phyloP scores from a whole-genome alignment of 2,797 vertebrate genomes.

The Hemitrygon akajei region DNA sequence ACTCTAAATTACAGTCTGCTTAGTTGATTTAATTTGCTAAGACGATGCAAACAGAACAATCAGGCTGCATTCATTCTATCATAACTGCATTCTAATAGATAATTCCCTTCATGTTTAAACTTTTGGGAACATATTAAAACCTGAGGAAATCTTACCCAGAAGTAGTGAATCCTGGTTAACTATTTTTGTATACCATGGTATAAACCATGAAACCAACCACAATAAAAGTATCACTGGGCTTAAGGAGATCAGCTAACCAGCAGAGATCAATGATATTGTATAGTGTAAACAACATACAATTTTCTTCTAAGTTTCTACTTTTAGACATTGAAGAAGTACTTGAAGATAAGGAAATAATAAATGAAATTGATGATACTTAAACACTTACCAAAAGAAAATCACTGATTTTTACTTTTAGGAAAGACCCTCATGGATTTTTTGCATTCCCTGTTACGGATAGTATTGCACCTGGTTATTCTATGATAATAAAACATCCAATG shows the following conservation, averaged over 20 bases:
- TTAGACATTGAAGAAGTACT: neutral
- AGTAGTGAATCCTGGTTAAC: neutral
- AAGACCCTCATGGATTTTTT: conserved; percentile 95
- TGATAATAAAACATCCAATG: conserved; percentile 98
- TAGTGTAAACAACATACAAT: neutral
- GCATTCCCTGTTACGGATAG: conserved; percentile 92
- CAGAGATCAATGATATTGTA: neutral
- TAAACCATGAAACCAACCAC: neutral
- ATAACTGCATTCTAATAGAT: neutral
- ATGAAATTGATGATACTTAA: neutral
- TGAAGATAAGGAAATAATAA: neutral
- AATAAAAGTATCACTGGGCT: neutral
- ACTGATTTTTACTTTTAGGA: conserved; percentile 61
- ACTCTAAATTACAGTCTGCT: neutral
- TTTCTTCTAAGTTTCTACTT: neutral
- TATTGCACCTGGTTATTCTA: conserved; percentile 93
- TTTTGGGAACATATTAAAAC: neutral
- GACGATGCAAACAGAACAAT: neutral
- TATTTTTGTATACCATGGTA: neutral
- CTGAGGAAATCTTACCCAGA: neutral
- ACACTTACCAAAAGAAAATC: neutral
- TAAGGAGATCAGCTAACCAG: neutral
- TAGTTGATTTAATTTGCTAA: neutral
- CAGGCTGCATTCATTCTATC: neutral
- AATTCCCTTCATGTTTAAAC: neutral